These are phyloP conservation scores for Cygnus buccinator DNA, from an alignment of 2,113 vertebrate genomes.

Conservation along the genomic window DNA sequence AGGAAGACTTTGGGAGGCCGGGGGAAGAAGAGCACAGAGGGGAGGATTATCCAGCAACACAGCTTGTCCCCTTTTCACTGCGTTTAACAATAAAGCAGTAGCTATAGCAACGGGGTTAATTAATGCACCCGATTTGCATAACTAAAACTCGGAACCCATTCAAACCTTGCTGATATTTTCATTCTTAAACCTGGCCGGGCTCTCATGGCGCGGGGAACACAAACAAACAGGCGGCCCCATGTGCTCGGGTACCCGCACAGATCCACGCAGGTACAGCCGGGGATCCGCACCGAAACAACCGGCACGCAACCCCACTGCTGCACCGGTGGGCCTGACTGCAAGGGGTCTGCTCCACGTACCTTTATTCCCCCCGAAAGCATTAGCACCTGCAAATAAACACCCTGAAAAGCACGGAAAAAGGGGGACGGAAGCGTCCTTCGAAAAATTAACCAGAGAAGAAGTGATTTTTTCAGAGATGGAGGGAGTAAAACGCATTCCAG, in stretches of 20 bases:
- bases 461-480: not conserved
- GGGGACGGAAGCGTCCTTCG: not conserved
- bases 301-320: not conserved
- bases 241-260: rapidly evolving
- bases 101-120: slow-evolving; percentile 70
- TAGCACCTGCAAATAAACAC: not conserved
- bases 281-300: too few relatives aligned
- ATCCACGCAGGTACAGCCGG: not conserved
- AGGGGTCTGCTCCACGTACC: not conserved
- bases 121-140: slow-evolving; percentile 49
- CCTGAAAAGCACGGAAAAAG: not conserved
- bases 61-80: slow-evolving; percentile 31
- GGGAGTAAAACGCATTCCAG: slow-evolving; percentile 7
- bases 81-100: slow-evolving; percentile 51
- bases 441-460: not conserved
- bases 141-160: slow-evolving; percentile 57
- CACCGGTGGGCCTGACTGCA: not conserved
- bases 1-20: not conserved
- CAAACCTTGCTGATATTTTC: not conserved
- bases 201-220: not conserved
- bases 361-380: not conserved
- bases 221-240: not conserved
- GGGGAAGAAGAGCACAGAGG: not conserved
- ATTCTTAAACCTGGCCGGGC: slow-evolving; percentile 7
- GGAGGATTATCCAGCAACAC: slow-evolving; percentile 21